Conservation (phyloP, 2,113 vertebrate species). For the Xiphorhynchus elegans region DNA sequence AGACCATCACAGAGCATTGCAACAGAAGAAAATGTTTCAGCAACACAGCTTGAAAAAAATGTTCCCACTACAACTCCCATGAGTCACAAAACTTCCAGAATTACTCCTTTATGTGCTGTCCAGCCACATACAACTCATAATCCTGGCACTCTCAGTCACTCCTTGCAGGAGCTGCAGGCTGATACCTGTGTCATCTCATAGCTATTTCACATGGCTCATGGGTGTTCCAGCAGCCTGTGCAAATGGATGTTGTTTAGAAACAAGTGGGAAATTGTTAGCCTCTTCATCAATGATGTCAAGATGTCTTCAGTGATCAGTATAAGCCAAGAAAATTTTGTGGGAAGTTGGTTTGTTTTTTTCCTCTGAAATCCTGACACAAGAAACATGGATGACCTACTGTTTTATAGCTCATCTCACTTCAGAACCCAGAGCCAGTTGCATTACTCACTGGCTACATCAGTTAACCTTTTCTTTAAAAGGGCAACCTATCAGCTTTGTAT, state of each 20-base stretch:
- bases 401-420: not conserved
- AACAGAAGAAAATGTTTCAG: not conserved
- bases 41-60: not conserved
- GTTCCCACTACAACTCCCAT: not conserved
- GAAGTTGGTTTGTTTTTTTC: not conserved
- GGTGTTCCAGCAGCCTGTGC: not conserved
- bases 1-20: not conserved
- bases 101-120: not conserved
- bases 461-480: not conserved
- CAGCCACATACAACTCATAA: not conserved
- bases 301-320: not conserved
- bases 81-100: not conserved
- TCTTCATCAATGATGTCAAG: not conserved
- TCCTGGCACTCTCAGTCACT: not conserved
- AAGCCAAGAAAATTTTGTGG: not conserved
- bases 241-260: not conserved
- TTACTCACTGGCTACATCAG: not conserved
- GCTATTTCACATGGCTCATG: not conserved
- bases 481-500: not conserved
- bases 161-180: not conserved
- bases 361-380: not conserved
- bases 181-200: not conserved
- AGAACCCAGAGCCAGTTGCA: not conserved
- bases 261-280: not conserved
- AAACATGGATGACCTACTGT: not conserved